These are phyloP conservation scores for Ridgeia piscesae DNA, from an alignment of 1,140 invertebrate species.

Conservation along the genomic window DNA sequence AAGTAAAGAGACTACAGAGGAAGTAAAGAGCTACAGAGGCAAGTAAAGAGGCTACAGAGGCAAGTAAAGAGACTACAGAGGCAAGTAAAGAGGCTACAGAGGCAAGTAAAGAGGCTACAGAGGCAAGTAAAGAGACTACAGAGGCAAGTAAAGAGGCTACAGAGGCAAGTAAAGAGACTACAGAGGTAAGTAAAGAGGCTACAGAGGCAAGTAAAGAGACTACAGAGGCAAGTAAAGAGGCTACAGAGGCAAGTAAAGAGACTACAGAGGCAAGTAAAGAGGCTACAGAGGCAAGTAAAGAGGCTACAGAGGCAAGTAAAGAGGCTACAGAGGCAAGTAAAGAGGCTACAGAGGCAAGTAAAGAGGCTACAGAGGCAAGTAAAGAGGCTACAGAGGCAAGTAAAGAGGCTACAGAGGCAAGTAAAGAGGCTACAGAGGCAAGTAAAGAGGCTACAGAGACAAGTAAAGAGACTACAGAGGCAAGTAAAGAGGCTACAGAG, in stretches of 20 bases:
- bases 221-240: background rate
- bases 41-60: background rate
- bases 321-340: background rate
- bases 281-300: background rate
- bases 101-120: background rate
- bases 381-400: background rate
- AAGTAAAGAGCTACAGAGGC: background rate
- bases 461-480: background rate
- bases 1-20: background rate
- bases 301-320: background rate
- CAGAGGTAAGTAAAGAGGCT: background rate
- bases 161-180: background rate
- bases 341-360: background rate
- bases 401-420: background rate
- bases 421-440: background rate
- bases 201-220: background rate
- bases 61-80: background rate
- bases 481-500: background rate
- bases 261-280: background rate
- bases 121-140: background rate
- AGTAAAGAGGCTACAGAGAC: background rate
- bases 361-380: background rate
- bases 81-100: background rate
- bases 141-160: background rate
- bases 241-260: background rate